Base-by-base conservation (phyloP, 2,888 invertebrate genomes). In the Mystacides longicornis region DNA sequence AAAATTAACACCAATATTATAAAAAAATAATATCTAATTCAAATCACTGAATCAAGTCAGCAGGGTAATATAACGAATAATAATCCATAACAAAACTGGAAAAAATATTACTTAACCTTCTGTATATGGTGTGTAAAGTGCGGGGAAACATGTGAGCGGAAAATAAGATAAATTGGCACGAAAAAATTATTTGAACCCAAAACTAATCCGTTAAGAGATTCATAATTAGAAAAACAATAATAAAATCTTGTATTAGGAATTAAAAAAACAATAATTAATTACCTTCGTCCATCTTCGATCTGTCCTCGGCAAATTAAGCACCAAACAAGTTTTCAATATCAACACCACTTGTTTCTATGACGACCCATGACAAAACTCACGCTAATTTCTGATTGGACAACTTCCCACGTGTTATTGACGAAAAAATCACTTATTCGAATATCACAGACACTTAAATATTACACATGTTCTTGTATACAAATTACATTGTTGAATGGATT, bases 271-370 rank as follows among this genome's bases (percentile, higher is more conserved):
- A 31, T 31, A 27, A 20, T 47, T 22, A 47, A 46, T 52, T 58
- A 58, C 58, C 58, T 52, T 58, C 58, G 46, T 58, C 37, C 58
- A 55, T 55, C 43, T 45, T 52, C 46, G 42, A 33, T 52, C 50
- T 52, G 55, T 48, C 45, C 49, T 51, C 33, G 33, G 54, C 33
- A 51, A 57, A 42, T 51, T 49, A 37, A 31, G 31, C 42, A 46
- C 42, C 42, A 58, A 49, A 54, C 55, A 58, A 52, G 52, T 47
- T 52, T 50, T 21, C 54, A 52, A 48, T 33, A 54, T 47, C 46
- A 46, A 43, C 45, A 57, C 46, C 31, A 55, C 53, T 54, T 55
- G 58, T 58, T 58, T 53, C 58, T 58, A 58, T 58, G 58, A 56
- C 58, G 55, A 58, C 58, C 52, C 52, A 51, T 52, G 52, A 52